A percentile compares a stretch with the other conserved stretches of the same genome.
These are phyloP conservation scores for Pammene aurita DNA, from an alignment of 2,888 invertebrate species.

Conservation along the genomic window DNA sequence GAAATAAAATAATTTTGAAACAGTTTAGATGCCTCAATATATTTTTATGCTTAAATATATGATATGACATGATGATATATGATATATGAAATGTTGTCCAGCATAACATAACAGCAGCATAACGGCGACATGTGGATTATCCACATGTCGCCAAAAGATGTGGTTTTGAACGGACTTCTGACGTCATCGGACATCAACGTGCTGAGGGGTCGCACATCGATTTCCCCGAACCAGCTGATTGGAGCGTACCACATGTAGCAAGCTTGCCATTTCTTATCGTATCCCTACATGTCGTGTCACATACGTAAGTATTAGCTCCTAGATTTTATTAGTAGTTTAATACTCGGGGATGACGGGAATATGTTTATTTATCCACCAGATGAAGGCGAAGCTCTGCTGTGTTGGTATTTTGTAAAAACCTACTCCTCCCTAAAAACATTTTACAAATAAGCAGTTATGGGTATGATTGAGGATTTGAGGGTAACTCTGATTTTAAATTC, in stretches of 20 bases:
- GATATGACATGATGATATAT: too few relatives aligned
- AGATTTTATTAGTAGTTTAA: background rate
- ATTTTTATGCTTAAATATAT: too few relatives aligned
- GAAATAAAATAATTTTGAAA: too few relatives aligned
- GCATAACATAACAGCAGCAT: too few relatives aligned
- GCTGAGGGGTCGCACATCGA: conserved; percentile 50
- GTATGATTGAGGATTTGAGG: too few relatives aligned
- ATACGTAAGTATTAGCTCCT: conserved; percentile 21
- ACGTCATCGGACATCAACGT: conserved; percentile 50
- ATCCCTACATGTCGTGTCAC: conserved; percentile 46
- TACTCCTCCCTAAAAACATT: too few relatives aligned
- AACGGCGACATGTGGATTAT: conserved; percentile 16
- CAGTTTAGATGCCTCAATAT: too few relatives aligned
- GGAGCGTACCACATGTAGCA: conserved; percentile 50
- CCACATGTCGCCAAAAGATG: conserved; percentile 3
- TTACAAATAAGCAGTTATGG: too few relatives aligned
- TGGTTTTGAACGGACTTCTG: conserved; percentile 40
- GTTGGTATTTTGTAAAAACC: too few relatives aligned
- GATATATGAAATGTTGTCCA: background rate
- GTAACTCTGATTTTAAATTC: too few relatives aligned
- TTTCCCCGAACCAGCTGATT: conserved; percentile 53
- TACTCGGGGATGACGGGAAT: background rate
- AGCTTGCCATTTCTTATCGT: conserved; percentile 48
- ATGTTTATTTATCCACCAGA: too few relatives aligned
- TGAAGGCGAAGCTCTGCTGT: too few relatives aligned